Base-by-base conservation (phyloP, 2,888 invertebrate species). In the Eustalomyia histrio region DNA sequence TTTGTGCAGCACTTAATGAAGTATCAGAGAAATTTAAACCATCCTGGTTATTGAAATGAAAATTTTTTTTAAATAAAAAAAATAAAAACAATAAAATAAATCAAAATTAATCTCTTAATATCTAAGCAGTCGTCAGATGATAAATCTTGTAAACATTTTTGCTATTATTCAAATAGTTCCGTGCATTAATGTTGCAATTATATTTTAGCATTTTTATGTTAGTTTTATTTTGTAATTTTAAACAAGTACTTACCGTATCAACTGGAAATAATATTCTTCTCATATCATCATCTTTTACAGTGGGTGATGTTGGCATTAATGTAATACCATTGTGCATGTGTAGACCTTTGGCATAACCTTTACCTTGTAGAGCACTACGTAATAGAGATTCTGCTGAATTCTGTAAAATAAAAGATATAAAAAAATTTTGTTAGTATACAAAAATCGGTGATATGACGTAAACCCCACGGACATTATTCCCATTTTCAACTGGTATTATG, bases 301-400 rank as follows among this genome's bases (percentile, higher is more conserved):
- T 92, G 88, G 88, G 90, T 79, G 87, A 87, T 14, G 87, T 74
- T 18, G 89, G 86, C 83, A 89, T 83, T 67, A 91, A 82, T 33
- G 89, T 75, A 24, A 91, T 85, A 8, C 90, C 90, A 78, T 90
- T 90, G 76, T 89, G 90, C 87, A 90, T 86, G 55, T 90, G 89
- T 24, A 90, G 76, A 0, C 90, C 90, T 84, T 91, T 91, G 75
- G 88, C 87, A 86, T 91, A 85, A 79, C 93, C 93, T 91, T 96
- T 96, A 58, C 96, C 96, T 89, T 96, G 96, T 83, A 97, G 92
- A 10, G 96, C 96, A 88, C 94, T 96, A 85, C 96, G 92, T 83
- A 97, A 90, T 83, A 97, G 91, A 35, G 96, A 96, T 87, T 96
- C 96, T 18, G 95, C 90, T 6, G 90, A 88, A 55, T 90, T 90